Percentiles rank a stretch among this genome's conserved stretches.
Conservation (phyloP, 2,113 vertebrate species). For the Egretta garzetta region DNA sequence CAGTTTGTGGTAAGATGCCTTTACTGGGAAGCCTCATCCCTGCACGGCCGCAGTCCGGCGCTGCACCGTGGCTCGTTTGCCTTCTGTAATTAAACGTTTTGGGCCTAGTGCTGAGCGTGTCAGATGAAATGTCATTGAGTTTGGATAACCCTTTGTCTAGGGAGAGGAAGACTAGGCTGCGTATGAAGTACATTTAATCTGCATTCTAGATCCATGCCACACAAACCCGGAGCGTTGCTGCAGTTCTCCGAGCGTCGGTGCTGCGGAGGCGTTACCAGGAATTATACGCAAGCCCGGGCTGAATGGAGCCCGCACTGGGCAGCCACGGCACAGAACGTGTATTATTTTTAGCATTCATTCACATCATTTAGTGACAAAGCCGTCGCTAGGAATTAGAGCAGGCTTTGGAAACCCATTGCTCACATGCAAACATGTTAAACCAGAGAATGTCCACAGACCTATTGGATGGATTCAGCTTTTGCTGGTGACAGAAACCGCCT, state of each 20-base stretch:
- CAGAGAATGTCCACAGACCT: background rate
- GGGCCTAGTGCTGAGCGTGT: background rate
- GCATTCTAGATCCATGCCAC: background rate
- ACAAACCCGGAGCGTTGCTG: background rate
- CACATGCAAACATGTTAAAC: background rate
- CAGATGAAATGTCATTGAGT: background rate
- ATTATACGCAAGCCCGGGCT: background rate
- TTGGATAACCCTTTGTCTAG: background rate
- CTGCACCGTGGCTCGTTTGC: background rate
- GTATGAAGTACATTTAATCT: background rate
- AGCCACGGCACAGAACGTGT: background rate
- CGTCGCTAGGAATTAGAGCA: background rate
- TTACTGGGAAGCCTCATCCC: background rate
- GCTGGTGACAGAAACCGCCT: background rate
- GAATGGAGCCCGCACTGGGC: background rate
- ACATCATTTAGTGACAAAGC: background rate
- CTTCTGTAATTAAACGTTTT: background rate
- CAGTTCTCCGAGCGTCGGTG: background rate
- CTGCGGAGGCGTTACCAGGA: background rate
- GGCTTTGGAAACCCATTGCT: background rate
- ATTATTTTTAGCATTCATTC: conserved; percentile 35
- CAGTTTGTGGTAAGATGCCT: background rate
- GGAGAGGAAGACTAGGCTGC: background rate
- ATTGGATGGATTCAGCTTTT: background rate
- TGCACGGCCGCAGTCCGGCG: background rate